Evolutionary conservation across 2,113 vertebrate genomes (phyloP).

Genomic region (Blennius ocellaris): DNA sequence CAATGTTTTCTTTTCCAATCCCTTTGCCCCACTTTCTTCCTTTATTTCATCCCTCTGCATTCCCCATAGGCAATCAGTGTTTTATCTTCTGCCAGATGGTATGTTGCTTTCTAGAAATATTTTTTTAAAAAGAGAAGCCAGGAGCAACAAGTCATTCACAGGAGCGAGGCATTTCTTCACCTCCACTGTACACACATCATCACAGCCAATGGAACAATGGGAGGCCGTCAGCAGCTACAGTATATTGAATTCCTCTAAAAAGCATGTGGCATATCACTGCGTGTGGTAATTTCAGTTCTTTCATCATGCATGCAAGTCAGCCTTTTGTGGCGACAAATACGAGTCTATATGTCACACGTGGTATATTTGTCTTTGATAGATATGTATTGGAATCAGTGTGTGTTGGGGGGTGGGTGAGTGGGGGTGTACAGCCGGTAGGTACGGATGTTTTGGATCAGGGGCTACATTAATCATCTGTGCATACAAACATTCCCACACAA

Average conservation of each 20-base stretch:
- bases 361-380: neutral
- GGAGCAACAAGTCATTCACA: conserved; percentile 39
- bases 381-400: neutral
- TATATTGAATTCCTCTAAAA: neutral
- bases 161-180: conserved; percentile 27
- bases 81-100: conserved; percentile 62
- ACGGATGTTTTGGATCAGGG: too few species aligned
- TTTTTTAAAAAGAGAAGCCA: conserved; percentile 21
- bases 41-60: conserved; percentile 53
- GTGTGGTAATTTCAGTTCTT: neutral
- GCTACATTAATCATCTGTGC: too few species aligned
- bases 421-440: too few species aligned
- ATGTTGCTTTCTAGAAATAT: conserved; percentile 56
- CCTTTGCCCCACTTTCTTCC: conserved; percentile 62
- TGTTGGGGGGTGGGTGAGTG: too few species aligned
- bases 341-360: neutral
- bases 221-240: neutral
- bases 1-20: conserved; percentile 66
- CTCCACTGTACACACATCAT: conserved; percentile 28
- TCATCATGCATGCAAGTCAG: neutral
- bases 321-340: neutral
- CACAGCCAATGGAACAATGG: neutral
- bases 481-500: too few species aligned
- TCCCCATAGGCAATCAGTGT: conserved; percentile 55
- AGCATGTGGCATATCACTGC: neutral